Conservation (phyloP, 2,797 vertebrate species). For the Stomatorhinus walkeri region DNA sequence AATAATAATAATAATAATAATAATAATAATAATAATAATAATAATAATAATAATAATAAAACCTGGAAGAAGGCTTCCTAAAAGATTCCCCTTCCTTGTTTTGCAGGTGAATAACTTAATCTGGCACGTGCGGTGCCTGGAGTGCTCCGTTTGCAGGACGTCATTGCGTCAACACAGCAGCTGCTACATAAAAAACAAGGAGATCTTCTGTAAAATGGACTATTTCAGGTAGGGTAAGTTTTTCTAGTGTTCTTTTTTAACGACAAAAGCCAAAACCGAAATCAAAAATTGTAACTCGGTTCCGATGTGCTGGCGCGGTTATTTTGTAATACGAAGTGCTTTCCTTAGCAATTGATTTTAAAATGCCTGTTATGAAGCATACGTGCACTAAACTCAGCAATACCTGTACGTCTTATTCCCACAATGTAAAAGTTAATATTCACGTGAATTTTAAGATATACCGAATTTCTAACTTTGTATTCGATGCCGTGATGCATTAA, state of each 20-base stretch:
- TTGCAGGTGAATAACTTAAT: constrained; percentile 95
- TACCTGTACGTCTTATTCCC: background rate
- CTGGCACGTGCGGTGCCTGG: constrained; percentile 95
- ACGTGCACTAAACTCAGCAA: background rate
- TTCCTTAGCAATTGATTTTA: background rate
- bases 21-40: constrained; percentile 1
- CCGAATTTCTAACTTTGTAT: background rate
- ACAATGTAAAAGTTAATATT: background rate
- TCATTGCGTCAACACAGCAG: constrained; percentile 93
- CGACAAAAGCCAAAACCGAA: background rate
- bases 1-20: constrained; percentile 6
- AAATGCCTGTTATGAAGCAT: background rate
- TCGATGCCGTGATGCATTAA: background rate
- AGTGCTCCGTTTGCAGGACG: constrained; percentile 92
- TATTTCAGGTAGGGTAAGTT: constrained; percentile 97
- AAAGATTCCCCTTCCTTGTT: constrained; percentile 11
- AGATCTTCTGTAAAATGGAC: constrained; percentile 99
- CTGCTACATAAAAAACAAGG: constrained; percentile 99
- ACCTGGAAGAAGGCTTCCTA: background rate
- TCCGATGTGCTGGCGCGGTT: background rate
- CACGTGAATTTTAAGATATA: background rate
- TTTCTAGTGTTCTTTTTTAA: constrained; percentile 47
- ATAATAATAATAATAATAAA: background rate
- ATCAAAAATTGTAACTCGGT: background rate
- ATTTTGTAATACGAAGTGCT: background rate